Evolutionary conservation across 30 jellyfish, hydroid and myxozoan genomes (phyloP), one percentile per base, ranked within the genome.

Genomic region (Nemopilema nomurai): DNA sequence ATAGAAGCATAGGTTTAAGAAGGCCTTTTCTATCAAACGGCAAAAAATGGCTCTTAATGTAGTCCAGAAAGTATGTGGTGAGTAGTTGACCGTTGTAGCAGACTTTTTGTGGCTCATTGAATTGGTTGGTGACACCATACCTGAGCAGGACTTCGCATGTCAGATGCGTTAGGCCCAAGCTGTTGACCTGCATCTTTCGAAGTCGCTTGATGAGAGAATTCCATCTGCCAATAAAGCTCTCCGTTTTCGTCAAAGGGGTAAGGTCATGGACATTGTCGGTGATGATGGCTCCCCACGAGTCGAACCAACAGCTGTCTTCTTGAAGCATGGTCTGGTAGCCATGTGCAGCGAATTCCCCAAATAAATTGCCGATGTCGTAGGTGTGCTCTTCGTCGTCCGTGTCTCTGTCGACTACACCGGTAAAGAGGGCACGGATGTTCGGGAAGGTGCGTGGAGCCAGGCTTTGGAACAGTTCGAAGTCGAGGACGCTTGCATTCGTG

Each of bases 241-340:
- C 81, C 62, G 96, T 51, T 21, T 85, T 53, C 1, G 71, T 51
- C 25, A 82, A 69, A 21, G 87, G 87, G 8, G 92, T 94, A 28
- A 89, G 92, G 69, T 79, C 92, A 49, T 94, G 99, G 18, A 89
- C 76, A 67, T 94, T 94, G 62, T 89, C 97, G 9, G 99, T 94
- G 74, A 94, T 82, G 13, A 94, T 69, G 0, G 99, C 92, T 20
- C 99, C 99, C 99, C 99, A 94, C 0, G 96, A 77, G 49, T 94
- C 99, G 51, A 85, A 89, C 99, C 99, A 94, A 71, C 99, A 94
- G 89, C 99, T 94, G 49, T 94, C 99, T 62, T 94, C 99, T 71
- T 94, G 99, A 51, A 94, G 72, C 86, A 89, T 83, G 16, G 96
- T 89, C 74, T 94, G 99, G 83, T 89, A 94, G 74, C 99, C 99